Conservation (phyloP, 2,797 vertebrate genomes). For the Ptychobarbus kaznakovi region DNA sequence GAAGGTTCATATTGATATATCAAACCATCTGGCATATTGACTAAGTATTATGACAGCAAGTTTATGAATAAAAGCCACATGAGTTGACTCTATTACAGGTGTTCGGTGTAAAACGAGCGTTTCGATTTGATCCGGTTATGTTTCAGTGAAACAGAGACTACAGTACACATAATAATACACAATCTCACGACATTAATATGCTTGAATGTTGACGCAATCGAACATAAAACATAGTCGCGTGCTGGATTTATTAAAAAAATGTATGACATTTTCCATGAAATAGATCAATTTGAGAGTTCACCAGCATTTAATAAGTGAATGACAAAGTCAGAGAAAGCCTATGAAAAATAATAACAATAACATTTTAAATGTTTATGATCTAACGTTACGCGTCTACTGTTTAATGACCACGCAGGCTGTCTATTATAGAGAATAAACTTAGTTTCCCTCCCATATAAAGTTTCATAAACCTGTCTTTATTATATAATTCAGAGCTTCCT, state of each 20-base stretch:
- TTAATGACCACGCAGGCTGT: neutral
- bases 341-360: neutral
- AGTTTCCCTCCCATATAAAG: slow-evolving; percentile 25
- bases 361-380: neutral
- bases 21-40: too few species aligned
- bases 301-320: too few species aligned
- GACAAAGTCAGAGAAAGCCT: neutral
- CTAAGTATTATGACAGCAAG: too few species aligned
- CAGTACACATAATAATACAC: neutral
- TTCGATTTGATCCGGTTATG: neutral
- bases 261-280: neutral
- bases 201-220: neutral
- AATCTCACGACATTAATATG: neutral
- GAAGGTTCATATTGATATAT: neutral
- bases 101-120: neutral
- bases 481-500: neutral
- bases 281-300: neutral
- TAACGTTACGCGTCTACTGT: neutral
- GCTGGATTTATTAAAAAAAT: neutral
- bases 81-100: neutral
- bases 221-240: neutral
- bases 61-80: neutral
- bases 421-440: slow-evolving; percentile 10
- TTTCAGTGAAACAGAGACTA: neutral
- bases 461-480: slow-evolving; percentile 21